phyloP scores from a whole-genome alignment of 2,888 invertebrate genomes.

The Sinentomon sp. region DNA sequence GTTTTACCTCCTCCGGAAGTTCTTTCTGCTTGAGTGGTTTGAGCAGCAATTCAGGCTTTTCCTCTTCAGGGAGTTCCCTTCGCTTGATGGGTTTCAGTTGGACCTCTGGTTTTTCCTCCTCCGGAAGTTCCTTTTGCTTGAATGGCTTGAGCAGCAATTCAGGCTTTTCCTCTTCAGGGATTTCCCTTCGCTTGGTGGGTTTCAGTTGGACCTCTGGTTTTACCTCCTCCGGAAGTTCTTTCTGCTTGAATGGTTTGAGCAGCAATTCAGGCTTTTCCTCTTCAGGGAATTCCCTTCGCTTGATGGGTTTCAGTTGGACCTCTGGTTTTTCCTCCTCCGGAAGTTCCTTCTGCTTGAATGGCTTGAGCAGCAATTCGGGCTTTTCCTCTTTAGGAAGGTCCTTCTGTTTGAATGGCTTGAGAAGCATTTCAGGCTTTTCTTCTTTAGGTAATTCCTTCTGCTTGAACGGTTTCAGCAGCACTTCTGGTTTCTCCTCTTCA shows the following conservation, averaged over 20 bases:
- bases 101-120: conserved; percentile 13
- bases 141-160: conserved; percentile 19
- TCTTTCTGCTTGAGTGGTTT: conserved; percentile 10
- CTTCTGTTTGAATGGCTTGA: background rate
- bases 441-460: conserved; percentile 20
- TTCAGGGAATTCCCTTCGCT: conserved; percentile 1
- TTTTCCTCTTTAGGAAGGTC: conserved; percentile 3
- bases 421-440: conserved; percentile 19
- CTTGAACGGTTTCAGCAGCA: conserved; percentile 10
- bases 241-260: background rate
- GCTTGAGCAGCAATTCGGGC: background rate
- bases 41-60: conserved; percentile 20
- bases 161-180: conserved; percentile 16
- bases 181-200: background rate
- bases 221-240: conserved; percentile 5
- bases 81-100: conserved; percentile 1
- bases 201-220: conserved; percentile 3
- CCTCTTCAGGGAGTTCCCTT: conserved; percentile 10
- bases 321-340: conserved; percentile 5
- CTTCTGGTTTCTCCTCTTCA: no score
- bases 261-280: background rate
- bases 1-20: conserved; percentile 14
- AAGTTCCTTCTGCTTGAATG: background rate
- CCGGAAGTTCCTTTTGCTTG: conserved; percentile 5
- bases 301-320: conserved; percentile 1